These are phyloP conservation scores for Glareola pratincola DNA, from an alignment of 2,113 vertebrate genomes.

Conservation along the genomic window DNA sequence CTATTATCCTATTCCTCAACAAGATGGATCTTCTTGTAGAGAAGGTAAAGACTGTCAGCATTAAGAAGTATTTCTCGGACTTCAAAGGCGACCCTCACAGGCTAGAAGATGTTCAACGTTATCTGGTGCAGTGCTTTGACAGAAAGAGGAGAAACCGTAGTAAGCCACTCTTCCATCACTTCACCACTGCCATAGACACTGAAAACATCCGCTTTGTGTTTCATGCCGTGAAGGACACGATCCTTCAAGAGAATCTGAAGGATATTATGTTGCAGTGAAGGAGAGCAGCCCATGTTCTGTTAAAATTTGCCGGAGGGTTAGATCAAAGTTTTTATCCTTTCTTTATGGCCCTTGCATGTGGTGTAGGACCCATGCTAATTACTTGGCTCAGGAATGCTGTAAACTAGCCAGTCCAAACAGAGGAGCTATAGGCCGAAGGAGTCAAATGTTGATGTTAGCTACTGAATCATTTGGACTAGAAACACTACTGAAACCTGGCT, in stretches of 20 bases:
- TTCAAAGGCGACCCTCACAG: constrained; percentile 87
- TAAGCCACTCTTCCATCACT: constrained; percentile 94
- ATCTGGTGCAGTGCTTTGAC: constrained; percentile 92
- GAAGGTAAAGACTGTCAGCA: constrained; percentile 89
- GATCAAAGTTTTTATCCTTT: neutral
- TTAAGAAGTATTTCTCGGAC: constrained; percentile 92
- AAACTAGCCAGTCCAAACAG: constrained; percentile 51
- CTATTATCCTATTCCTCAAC: constrained; percentile 98
- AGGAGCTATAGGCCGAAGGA: constrained; percentile 38
- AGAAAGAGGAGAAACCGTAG: constrained; percentile 89
- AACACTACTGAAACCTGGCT: constrained; percentile 72
- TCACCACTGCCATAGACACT: constrained; percentile 96
- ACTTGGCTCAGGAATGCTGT: constrained; percentile 56
- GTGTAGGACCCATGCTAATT: neutral
- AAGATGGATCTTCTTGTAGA: constrained; percentile 95
- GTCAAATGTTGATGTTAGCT: constrained; percentile 54
- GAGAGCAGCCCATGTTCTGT: neutral
- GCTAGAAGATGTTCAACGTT: constrained; percentile 90
- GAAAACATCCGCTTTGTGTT: constrained; percentile 98
- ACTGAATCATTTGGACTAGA: constrained; percentile 68
- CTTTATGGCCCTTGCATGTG: constrained; percentile 20
- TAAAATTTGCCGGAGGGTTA: neutral
- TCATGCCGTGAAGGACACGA: constrained; percentile 95
- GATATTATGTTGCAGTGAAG: constrained; percentile 98
- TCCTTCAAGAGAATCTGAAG: constrained; percentile 96